Percentiles rank a stretch among this genome's conserved stretches.
Evolutionary conservation across 2,113 vertebrate genomes (phyloP).

Genomic region (Mesoclemmys tuberculata): DNA sequence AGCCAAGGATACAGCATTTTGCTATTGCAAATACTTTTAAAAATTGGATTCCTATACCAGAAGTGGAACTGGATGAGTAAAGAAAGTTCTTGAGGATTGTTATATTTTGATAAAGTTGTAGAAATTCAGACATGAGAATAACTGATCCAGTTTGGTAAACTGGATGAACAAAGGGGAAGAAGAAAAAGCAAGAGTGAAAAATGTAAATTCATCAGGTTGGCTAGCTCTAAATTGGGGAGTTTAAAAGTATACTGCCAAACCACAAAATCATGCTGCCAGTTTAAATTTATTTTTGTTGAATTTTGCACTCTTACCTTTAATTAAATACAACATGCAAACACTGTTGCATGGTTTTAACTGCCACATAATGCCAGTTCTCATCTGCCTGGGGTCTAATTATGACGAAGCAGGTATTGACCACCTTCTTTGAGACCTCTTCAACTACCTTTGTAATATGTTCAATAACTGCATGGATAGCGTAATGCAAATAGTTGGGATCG

Average conservation of each 20-base stretch:
- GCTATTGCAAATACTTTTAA: no score
- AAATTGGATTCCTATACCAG: no score
- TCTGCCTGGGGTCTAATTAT: not conserved
- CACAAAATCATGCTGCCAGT: not conserved
- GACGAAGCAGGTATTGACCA: not conserved
- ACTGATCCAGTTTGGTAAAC: no score
- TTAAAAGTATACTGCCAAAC: not conserved
- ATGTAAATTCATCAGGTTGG: no score
- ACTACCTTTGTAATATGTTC: not conserved
- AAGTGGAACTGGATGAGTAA: no score
- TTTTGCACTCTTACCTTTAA: not conserved
- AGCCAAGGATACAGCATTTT: no score
- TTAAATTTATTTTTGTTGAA: not conserved
- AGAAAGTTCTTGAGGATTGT: no score
- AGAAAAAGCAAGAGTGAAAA: no score
- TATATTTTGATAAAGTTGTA: no score
- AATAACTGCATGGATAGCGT: not conserved
- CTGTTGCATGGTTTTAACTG: not conserved
- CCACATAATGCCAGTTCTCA: not conserved
- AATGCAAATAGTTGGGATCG: not conserved
- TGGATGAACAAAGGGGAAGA: no score
- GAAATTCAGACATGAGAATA: no score
- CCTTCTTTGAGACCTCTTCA: not conserved
- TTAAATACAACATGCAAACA: not conserved
- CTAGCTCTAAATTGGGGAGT: no score